A percentile compares a stretch with the other conserved stretches of the same genome.
These are phyloP conservation scores for Homarus gammarus DNA, from an alignment of 2,888 invertebrate genomes.

Conservation along the genomic window DNA sequence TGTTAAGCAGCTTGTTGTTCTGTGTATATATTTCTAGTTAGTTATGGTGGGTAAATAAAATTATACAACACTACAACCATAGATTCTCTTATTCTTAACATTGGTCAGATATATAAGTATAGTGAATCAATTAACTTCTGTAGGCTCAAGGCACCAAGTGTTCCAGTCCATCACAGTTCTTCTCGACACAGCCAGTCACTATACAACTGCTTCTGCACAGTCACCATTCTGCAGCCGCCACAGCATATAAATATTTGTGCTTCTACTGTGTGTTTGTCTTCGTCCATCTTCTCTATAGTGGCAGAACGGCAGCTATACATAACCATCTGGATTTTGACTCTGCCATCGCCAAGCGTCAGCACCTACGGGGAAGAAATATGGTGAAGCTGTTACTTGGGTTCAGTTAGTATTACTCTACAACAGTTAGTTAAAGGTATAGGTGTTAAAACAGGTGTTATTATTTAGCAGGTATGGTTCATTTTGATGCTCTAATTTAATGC, in stretches of 20 bases:
- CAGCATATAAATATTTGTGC: neutral
- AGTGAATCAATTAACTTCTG: too few relatives aligned
- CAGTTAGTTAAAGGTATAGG: neutral
- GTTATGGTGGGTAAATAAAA: too few relatives aligned
- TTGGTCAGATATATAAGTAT: too few relatives aligned
- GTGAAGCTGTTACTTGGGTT: neutral
- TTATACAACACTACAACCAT: too few relatives aligned
- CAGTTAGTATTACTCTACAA: neutral
- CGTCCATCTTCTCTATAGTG: neutral
- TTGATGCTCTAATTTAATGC: neutral
- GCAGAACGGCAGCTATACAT: neutral
- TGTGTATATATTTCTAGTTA: too few relatives aligned
- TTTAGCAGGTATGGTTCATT: neutral
- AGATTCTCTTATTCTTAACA: too few relatives aligned
- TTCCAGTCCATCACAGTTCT: too few relatives aligned
- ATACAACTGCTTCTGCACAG: too few relatives aligned
- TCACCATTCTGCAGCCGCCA: too few relatives aligned
- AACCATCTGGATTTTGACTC: conserved; percentile 66
- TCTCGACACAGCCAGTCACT: too few relatives aligned
- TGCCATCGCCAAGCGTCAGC: conserved; percentile 75
- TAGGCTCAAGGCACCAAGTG: too few relatives aligned
- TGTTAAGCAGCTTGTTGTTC: too few relatives aligned
- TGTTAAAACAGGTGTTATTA: neutral
- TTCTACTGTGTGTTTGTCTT: neutral
- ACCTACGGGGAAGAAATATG: conserved; percentile 39